A percentile compares a stretch with the other conserved stretches of the same genome.
Evolutionary conservation across 2,113 vertebrate genomes (phyloP).

Genomic region (Sander lucioperca): DNA sequence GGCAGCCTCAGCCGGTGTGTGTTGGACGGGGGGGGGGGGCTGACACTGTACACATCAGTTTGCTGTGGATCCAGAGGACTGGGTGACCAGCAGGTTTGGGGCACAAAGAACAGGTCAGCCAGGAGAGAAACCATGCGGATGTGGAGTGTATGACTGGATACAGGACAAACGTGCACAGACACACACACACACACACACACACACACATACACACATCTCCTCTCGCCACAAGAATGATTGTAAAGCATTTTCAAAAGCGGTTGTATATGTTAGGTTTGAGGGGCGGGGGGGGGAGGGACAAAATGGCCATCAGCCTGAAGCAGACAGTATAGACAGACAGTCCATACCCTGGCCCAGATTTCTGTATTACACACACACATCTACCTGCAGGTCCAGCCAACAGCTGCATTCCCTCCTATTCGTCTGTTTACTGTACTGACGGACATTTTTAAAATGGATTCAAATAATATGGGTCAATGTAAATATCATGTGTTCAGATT

Average conservation of each 20-base stretch:
- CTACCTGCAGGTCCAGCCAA: neutral
- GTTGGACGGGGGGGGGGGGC: neutral
- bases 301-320: constrained; percentile 32
- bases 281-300: neutral
- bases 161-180: constrained; percentile 11
- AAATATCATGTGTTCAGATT: constrained; percentile 18
- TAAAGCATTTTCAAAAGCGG: constrained; percentile 69
- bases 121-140: constrained; percentile 25
- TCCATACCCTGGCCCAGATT: neutral
- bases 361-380: constrained; percentile 2
- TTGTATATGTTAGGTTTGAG: constrained; percentile 71
- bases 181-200: no score
- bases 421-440: neutral
- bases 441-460: neutral
- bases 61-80: constrained; percentile 29
- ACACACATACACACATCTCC: neutral
- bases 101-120: constrained; percentile 9
- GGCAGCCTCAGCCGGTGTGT: neutral
- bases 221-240: constrained; percentile 64
- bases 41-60: neutral
- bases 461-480: constrained; percentile 6
- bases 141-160: constrained; percentile 49
- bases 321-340: constrained; percentile 19
- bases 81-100: neutral
- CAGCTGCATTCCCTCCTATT: neutral